Conservation (phyloP, 2,113 vertebrate genomes). For the Apteryx owenii region DNA sequence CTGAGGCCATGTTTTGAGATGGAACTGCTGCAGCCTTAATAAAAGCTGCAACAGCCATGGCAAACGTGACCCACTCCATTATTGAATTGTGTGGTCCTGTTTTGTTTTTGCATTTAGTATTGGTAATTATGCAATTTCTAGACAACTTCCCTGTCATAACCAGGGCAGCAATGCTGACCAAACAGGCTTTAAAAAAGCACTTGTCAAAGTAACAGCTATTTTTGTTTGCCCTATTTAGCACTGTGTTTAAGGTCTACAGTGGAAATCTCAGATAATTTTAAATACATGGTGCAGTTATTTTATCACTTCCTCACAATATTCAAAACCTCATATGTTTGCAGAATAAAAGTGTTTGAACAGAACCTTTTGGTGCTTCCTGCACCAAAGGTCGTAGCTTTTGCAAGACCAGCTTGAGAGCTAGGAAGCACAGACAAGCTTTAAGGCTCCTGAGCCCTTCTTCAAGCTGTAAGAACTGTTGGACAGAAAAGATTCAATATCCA, state of each 20-base stretch:
- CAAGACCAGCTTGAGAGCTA: neutral
- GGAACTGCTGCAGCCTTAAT: neutral
- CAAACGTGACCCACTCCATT: slow-evolving; percentile 20
- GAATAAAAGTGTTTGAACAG: neutral
- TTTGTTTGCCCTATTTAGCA: slow-evolving; percentile 72
- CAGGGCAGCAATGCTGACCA: slow-evolving; percentile 64
- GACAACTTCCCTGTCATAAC: slow-evolving; percentile 67
- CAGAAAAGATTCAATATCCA: neutral
- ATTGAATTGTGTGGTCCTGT: neutral
- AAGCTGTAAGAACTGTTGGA: neutral
- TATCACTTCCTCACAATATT: slow-evolving; percentile 9
- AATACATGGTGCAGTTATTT: slow-evolving; percentile 36
- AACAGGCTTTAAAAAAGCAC: slow-evolving; percentile 73
- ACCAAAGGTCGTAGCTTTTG: neutral
- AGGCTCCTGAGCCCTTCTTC: neutral
- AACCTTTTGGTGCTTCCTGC: neutral
- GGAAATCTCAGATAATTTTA: slow-evolving; percentile 55
- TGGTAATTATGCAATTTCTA: slow-evolving; percentile 71
- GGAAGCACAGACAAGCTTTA: neutral
- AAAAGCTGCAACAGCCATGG: neutral
- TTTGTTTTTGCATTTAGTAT: slow-evolving; percentile 47
- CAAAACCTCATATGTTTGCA: neutral
- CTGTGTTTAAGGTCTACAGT: slow-evolving; percentile 25
- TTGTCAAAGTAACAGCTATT: slow-evolving; percentile 72
- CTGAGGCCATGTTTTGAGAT: neutral